Evolutionary conservation across 2,797 vertebrate genomes (phyloP), one percentile per base, ranked within the genome.

Genomic region (Anisognathus igniventris): DNA sequence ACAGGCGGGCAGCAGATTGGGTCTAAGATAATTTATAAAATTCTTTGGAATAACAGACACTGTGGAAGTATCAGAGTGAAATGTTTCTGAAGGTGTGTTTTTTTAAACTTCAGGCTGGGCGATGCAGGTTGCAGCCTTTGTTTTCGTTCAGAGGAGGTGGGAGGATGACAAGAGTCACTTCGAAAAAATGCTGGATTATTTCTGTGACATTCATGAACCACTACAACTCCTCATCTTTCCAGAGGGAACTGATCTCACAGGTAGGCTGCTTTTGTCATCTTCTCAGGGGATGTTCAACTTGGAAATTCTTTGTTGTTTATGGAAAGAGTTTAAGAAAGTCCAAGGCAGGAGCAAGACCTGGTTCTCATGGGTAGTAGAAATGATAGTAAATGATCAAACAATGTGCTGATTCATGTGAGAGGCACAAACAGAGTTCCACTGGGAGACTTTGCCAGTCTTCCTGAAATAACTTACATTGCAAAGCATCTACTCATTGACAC

Each of bases 181-280:
- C 97, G 98, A 98, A 97, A 98, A 98, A 94, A 99, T 99, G 99
- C 98, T 99, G 97, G 98, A 98, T 97, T 99, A 99, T 97, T 99
- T 99, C 96, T 99, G 99, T 96, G 98, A 99, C 96, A 99, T 99
- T 96, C 98, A 42, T 88, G 99, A 99, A 88, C 99, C 99, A 2
- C 97, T 99, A 40, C 99, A 99, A 95, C 98, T 99, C 85, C 98
- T 99, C 50, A 98, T 99, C 93, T 99, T 99, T 96, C 99, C 99
- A 1, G 99, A 99, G 97, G 99, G 99, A 95, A 99, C 99, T 37
- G 99, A 99, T 97, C 98, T 99, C 82, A 99, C 99, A 81, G 99
- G 99, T 99, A 97, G 83, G 78, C 56, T 92, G 39, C 13, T 3
- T 73, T 72, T 65, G 18, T 67, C 73, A 13, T 66, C 47, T 31